Conservation (phyloP, 2,888 invertebrate species). For the Papilio elwesi region DNA sequence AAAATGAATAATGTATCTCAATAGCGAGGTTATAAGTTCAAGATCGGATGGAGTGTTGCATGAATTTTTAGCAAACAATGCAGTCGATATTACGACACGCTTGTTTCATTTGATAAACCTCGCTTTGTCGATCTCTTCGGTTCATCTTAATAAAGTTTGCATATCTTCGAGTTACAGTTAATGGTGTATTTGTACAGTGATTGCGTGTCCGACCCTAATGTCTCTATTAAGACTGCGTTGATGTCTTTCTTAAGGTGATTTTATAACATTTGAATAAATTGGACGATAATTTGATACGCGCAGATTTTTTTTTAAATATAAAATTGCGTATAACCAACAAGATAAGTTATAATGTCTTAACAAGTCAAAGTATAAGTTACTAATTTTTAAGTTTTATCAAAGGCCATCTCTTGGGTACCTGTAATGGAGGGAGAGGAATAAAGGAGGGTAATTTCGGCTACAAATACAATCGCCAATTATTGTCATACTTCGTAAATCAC, state of each 20-base stretch:
- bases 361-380: too few relatives aligned
- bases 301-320: not conserved
- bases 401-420: too few relatives aligned
- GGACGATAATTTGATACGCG: not conserved
- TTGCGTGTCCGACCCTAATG: conserved; percentile 4
- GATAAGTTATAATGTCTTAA: too few relatives aligned
- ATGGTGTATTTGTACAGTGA: not conserved
- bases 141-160: conserved; percentile 1
- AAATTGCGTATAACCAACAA: not conserved
- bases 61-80: conserved; percentile 30
- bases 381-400: too few relatives aligned
- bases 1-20: conserved; percentile 9
- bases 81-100: conserved; percentile 8
- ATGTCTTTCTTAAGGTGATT: conserved; percentile 4
- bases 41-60: conserved; percentile 18
- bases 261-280: not conserved
- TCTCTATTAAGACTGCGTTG: conserved; percentile 7
- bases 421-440: too few relatives aligned
- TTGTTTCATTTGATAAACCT: conserved; percentile 13
- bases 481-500: too few relatives aligned
- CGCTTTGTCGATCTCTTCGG: conserved; percentile 5
- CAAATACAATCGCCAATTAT: too few relatives aligned
- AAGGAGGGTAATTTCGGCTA: too few relatives aligned
- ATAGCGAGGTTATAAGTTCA: conserved; percentile 29
- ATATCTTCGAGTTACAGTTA: not conserved